Evolutionary conservation across 2,888 invertebrate species (phyloP), one percentile per base, ranked within the genome.

Genomic region (Mythimna ferrago): DNA sequence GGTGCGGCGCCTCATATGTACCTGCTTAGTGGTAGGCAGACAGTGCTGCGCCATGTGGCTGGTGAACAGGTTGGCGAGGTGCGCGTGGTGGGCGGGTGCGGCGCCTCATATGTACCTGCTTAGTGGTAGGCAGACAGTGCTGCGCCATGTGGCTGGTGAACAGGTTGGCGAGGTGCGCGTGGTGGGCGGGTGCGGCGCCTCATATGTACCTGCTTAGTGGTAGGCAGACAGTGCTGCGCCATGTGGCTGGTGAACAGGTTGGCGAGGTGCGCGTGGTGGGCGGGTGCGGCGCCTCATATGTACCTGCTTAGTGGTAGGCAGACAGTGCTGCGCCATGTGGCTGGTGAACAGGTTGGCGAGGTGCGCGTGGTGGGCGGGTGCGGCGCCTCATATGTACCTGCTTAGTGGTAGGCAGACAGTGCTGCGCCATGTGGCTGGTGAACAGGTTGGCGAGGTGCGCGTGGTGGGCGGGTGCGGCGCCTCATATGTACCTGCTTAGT

Each of bases 371-470:
- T 98, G 98, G 6, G 97, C 96, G 0, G 98, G 97, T 71, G 97
- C 97, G 0, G 96, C 92, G 35, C 97, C 97, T n/a, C n/a, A n/a
- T n/a, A n/a, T n/a, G n/a, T n/a, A 94, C 95, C 92, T 93, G 93
- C 7, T 86, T 85, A 21, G 85, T 88, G 2, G 76, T 81, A 0
- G 91, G 90, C 44, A 90, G 76, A 66, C 97, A 97, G 3, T 97
- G 97, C 26, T 97, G 96, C 38, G 98, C 86, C 87, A 98, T 93
- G 82, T 98, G 98, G 0, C 97, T 97, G 35, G 97, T 97, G 88
- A 99, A 98, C 16, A 99, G 94, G 48, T 98, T 96, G 0, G 98
- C 97, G 60, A 99, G 97, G 87, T 98, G 99, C n/a, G 97, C 96
- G 92, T 97, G 97, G 94, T 98, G 98, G 6, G 97, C 96, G 0